Conservation (phyloP, 2,888 invertebrate species). For the Hoplodrina blanda region DNA sequence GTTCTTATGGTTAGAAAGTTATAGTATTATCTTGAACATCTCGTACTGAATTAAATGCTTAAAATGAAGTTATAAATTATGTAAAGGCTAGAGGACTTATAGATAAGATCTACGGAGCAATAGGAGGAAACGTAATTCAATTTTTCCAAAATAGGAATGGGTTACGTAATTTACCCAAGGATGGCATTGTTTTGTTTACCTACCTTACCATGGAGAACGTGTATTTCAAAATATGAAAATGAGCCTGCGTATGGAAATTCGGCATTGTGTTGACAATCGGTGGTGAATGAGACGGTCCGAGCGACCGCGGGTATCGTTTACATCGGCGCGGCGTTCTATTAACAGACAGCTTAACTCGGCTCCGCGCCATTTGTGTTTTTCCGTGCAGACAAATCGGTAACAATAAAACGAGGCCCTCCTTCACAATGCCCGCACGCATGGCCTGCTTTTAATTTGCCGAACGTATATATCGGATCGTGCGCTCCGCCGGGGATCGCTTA, state of each 20-base stretch:
- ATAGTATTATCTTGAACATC: background rate
- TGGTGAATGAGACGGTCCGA: slow-evolving; percentile 57
- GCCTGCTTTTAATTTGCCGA: slow-evolving; percentile 89
- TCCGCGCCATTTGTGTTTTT: slow-evolving; percentile 86
- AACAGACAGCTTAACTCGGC: slow-evolving; percentile 85
- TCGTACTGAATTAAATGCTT: background rate
- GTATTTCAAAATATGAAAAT: slow-evolving; percentile 27
- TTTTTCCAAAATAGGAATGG: background rate
- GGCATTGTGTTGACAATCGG: slow-evolving; percentile 53
- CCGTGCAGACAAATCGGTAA: slow-evolving; percentile 88
- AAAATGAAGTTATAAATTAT: background rate
- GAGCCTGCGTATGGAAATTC: slow-evolving; percentile 32
- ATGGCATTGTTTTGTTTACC: slow-evolving; percentile 25
- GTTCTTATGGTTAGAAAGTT: slow-evolving; percentile 11
- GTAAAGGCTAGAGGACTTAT: background rate
- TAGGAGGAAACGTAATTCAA: background rate
- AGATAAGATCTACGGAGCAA: background rate
- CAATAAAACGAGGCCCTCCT: slow-evolving; percentile 85
- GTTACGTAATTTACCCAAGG: background rate
- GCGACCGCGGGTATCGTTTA: slow-evolving; percentile 72
- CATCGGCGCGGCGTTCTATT: slow-evolving; percentile 82
- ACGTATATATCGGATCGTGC: slow-evolving; percentile 82
- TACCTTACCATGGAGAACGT: background rate
- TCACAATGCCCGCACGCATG: slow-evolving; percentile 87
- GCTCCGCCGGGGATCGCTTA: slow-evolving; percentile 79